phyloP scores from a whole-genome alignment of 2,797 vertebrate species.

The Perodicticus potto region DNA sequence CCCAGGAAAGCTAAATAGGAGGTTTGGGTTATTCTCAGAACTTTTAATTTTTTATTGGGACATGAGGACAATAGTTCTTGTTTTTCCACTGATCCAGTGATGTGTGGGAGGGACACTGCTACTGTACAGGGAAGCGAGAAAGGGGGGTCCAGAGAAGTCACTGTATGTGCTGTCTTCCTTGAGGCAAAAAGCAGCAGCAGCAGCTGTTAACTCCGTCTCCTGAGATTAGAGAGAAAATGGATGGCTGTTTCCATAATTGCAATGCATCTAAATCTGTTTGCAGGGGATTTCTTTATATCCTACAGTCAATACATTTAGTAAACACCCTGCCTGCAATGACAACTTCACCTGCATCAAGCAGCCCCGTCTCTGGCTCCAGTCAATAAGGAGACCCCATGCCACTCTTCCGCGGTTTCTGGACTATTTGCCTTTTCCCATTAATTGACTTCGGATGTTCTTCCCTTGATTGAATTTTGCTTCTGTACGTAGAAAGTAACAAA shows the following conservation, averaged over 20 bases:
- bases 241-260: constrained; percentile 70
- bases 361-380: constrained; percentile 40
- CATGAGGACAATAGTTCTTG: constrained; percentile 41
- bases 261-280: constrained; percentile 60
- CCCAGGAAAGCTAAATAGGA: constrained; percentile 7
- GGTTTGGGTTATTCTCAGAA: constrained; percentile 34
- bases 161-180: constrained; percentile 17
- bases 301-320: constrained; percentile 64
- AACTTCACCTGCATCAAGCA: constrained; percentile 56
- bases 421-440: constrained; percentile 59
- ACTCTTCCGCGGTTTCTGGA: constrained; percentile 55
- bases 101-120: not conserved
- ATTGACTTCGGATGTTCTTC: constrained; percentile 69
- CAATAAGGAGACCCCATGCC: constrained; percentile 44
- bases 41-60: constrained; percentile 59
- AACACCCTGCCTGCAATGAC: constrained; percentile 54
- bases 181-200: not conserved
- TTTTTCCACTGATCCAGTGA: constrained; percentile 39
- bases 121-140: not conserved
- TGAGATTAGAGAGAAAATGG: constrained; percentile 50
- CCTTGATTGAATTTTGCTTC: constrained; percentile 29
- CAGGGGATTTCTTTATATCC: constrained; percentile 76
- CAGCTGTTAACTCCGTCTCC: constrained; percentile 48
- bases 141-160: not conserved
- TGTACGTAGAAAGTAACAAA: not conserved